phyloP scores from a whole-genome alignment of 1,140 invertebrate genomes.

The Drosophila nikananu region DNA sequence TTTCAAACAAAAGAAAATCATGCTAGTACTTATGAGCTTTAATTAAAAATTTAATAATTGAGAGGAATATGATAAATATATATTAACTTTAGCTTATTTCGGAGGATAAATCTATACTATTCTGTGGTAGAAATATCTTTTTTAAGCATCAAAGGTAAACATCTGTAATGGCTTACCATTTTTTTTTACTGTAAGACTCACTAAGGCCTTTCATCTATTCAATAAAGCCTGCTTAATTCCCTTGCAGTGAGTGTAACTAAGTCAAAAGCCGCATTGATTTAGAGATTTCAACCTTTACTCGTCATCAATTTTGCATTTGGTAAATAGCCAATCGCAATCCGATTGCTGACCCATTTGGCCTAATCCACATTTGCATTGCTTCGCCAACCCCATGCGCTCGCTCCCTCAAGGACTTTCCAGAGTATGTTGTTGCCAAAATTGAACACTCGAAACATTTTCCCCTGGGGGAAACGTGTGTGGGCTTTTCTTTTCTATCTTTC shows the following conservation, averaged over 20 bases:
- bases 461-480: background rate
- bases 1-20: background rate
- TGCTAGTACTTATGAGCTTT: background rate
- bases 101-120: background rate
- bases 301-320: constrained; percentile 42
- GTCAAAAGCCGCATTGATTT: background rate
- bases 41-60: background rate
- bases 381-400: too few relatives aligned
- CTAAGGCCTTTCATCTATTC: background rate
- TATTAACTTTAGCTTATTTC: too few relatives aligned
- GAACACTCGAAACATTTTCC: constrained; percentile 27
- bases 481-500: constrained; percentile 20
- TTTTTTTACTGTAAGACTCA: background rate
- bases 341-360: constrained; percentile 49
- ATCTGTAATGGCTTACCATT: background rate
- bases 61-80: background rate
- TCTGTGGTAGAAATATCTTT: background rate
- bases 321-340: constrained; percentile 23
- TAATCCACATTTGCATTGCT: constrained; percentile 52
- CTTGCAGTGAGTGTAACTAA: background rate
- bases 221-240: background rate
- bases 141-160: background rate
- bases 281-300: background rate
- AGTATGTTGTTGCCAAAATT: constrained; percentile 31
- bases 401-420: constrained; percentile 14